Conservation (phyloP, 2,888 invertebrate species). For the Polydrusus pterygomalis region DNA sequence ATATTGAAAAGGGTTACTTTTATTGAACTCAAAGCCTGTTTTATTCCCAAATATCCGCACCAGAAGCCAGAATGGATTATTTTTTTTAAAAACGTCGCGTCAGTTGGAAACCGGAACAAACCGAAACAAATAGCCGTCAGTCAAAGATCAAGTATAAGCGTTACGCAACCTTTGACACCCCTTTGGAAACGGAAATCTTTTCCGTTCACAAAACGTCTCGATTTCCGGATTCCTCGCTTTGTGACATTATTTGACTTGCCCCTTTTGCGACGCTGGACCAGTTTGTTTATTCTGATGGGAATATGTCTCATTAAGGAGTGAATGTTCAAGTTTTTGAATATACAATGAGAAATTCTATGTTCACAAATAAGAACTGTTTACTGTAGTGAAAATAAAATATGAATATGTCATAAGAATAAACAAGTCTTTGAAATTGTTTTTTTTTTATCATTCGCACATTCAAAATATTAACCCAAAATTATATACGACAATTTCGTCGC, state of each 20-base stretch:
- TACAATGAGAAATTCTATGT: background rate
- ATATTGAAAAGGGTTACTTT: background rate
- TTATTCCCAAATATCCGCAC: background rate
- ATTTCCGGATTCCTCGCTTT: slow-evolving; percentile 41
- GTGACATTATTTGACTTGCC: slow-evolving; percentile 31
- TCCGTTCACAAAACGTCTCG: slow-evolving; percentile 28
- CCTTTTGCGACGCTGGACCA: slow-evolving; percentile 37
- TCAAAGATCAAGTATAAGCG: slow-evolving; percentile 48
- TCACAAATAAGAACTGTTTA: no score
- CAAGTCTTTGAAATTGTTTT: no score
- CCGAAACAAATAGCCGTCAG: slow-evolving; percentile 37
- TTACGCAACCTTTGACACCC: slow-evolving; percentile 41
- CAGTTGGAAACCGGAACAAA: slow-evolving; percentile 37
- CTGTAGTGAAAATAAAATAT: no score
- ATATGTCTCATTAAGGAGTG: slow-evolving; percentile 37
- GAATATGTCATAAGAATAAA: no score
- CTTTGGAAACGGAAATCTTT: slow-evolving; percentile 29
- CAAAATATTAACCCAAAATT: no score
- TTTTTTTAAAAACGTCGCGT: background rate
- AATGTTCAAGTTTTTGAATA: slow-evolving; percentile 23
- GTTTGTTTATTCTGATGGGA: slow-evolving; percentile 41
- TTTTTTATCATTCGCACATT: no score
- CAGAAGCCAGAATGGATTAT: background rate
- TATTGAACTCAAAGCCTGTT: slow-evolving; percentile 9
- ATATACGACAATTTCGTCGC: no score